These are phyloP conservation scores for Trachymyrmex septentrionalis DNA, from an alignment of 1,140 invertebrate genomes.

Conservation along the genomic window DNA sequence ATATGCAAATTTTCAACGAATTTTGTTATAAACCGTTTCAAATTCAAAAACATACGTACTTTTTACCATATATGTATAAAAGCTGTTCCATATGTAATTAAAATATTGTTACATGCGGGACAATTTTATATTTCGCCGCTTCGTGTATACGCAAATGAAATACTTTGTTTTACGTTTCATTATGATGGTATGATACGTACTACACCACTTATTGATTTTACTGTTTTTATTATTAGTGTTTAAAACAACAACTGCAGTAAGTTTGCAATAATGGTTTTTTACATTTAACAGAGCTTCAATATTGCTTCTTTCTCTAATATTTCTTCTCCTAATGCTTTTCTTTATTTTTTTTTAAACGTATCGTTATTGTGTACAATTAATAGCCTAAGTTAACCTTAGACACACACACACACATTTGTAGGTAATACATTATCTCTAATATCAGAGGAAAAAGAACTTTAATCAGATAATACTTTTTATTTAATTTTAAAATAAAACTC, in stretches of 20 bases:
- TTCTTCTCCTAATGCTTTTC: neutral
- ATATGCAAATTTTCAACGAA: conserved; percentile 26
- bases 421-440: neutral
- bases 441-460: neutral
- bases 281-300: neutral
- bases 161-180: neutral
- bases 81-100: conserved; percentile 26
- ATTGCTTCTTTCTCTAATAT: neutral
- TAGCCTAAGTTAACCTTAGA: neutral
- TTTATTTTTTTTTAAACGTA: neutral
- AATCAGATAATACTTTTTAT: neutral
- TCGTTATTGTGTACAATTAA: neutral
- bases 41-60: conserved; percentile 35
- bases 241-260: neutral
- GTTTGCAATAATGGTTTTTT: neutral
- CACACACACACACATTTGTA: neutral
- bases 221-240: neutral
- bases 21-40: conserved; percentile 26
- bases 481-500: neutral
- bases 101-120: conserved; percentile 27
- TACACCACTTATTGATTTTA: neutral
- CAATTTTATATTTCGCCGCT: conserved; percentile 14
- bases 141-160: conserved; percentile 33
- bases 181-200: neutral
- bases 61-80: conserved; percentile 19